These are phyloP conservation scores for Argyresthia goedartella DNA, from an alignment of 2,888 invertebrate species.

Conservation along the genomic window DNA sequence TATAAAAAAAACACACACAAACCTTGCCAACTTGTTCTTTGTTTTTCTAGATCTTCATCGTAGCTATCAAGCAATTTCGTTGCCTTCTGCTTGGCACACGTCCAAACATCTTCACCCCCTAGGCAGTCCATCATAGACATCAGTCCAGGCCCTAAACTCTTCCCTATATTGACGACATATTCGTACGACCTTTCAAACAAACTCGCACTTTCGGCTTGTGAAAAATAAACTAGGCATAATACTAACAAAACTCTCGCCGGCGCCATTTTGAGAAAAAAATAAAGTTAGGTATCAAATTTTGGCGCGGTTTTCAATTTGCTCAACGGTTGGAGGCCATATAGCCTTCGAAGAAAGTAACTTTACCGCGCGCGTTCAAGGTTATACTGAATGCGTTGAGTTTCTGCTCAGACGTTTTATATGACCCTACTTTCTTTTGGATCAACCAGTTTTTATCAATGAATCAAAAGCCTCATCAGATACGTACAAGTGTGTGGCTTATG, in stretches of 20 bases:
- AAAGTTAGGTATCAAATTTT: constrained; percentile 9
- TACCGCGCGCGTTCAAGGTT: constrained; percentile 29
- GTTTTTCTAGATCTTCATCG: constrained; percentile 42
- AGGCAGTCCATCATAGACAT: constrained; percentile 67
- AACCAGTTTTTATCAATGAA: not conserved
- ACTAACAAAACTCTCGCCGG: constrained; percentile 16
- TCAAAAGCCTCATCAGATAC: not conserved
- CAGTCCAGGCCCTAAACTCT: constrained; percentile 59
- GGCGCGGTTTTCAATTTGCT: constrained; percentile 14
- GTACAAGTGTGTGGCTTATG: not conserved
- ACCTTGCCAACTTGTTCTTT: constrained; percentile 55
- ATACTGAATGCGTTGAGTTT: constrained; percentile 30
- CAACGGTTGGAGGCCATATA: not conserved
- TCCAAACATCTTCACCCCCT: constrained; percentile 58
- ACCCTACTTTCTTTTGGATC: constrained; percentile 37
- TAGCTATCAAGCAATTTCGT: constrained; percentile 60
- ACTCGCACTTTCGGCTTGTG: constrained; percentile 37
- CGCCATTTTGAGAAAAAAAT: constrained; percentile 28
- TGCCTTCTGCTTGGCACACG: constrained; percentile 66
- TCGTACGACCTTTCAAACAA: constrained; percentile 48
- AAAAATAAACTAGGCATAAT: constrained; percentile 15
- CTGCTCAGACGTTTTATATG: constrained; percentile 18
- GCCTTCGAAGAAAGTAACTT: constrained; percentile 17
- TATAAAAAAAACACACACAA: not conserved
- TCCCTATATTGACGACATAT: constrained; percentile 49